Evolutionary conservation across 2,888 invertebrate species (phyloP), one percentile per base, ranked within the genome.

Genomic region (Brachynemurus nebulosus): DNA sequence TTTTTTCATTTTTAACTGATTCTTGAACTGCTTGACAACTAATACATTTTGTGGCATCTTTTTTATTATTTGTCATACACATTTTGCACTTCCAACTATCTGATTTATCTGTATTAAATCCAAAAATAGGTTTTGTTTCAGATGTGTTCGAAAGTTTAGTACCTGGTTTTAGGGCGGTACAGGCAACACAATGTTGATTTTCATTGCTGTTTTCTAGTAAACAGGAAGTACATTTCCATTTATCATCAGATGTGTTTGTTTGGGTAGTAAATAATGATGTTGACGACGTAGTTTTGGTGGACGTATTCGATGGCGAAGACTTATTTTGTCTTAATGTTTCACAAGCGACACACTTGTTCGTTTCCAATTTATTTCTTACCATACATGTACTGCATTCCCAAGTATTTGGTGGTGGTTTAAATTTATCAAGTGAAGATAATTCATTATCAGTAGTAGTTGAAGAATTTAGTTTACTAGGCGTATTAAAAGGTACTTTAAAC

Each of bases 221-320:
- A 53, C 79, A 79, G 3, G 63, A 62, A 12, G 62, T 56, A 52
- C 78, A 79, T 47, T 70, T 68, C 79, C 79, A 80, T 7, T 57
- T 57, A 30, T 64, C 64, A 18, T 59, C 51, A 2, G 66, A 59
- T 45, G 63, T 61, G 48, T 64, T 65, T 40, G 66, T 66, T 44
- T 59, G 54, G 47, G 60, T 56, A 2, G 60, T 61, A 48, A 62
- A 60, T 9, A 58, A 56, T 12, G 45, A 42, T 12, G 45, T 46
- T 14, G 14, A 37, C 11, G 42, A 47, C 27, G 38, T 41, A 44
- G 44, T 38, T 45, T 12, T 25, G 2, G 40, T 12, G 12, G 21
- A 2, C 9, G 18, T 16, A 18, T 19, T 20, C 7, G 9, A n/a
- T 18, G 20, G 9, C 3, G 20, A 7, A 14, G 25, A 19, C n/a